These are phyloP conservation scores for Passer domesticus DNA, from an alignment of 2,113 vertebrate species.

Conservation along the genomic window DNA sequence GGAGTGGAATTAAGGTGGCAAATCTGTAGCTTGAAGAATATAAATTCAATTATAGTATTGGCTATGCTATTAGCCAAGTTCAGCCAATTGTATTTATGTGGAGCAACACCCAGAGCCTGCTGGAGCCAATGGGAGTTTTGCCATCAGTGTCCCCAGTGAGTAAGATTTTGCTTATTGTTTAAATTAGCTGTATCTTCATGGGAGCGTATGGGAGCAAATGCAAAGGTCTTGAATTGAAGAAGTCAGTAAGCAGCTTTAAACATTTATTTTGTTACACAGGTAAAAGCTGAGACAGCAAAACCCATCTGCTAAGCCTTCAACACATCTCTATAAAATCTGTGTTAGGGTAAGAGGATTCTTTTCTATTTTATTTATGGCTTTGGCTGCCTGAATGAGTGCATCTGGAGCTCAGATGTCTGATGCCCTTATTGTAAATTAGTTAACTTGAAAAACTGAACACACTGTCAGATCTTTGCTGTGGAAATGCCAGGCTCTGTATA, in stretches of 20 bases:
- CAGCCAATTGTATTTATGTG: not conserved
- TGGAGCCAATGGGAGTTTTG: not conserved
- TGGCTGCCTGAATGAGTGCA: conserved; percentile 25
- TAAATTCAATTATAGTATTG: not conserved
- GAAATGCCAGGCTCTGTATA: not conserved
- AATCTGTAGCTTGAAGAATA: not conserved
- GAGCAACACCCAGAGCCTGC: not conserved
- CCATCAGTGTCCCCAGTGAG: not conserved
- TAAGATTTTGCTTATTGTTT: conserved; percentile 13
- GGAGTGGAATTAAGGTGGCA: not conserved
- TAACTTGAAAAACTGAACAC: not conserved
- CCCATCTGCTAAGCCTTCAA: not conserved
- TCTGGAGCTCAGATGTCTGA: conserved; percentile 51
- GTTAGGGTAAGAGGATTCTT: not conserved
- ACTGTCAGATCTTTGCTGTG: not conserved
- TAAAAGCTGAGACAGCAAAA: conserved; percentile 30
- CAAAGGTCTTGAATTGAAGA: not conserved
- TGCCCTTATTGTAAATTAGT: not conserved
- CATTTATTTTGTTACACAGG: not conserved
- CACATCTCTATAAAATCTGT: not conserved
- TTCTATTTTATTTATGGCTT: conserved; percentile 12
- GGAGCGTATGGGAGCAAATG: not conserved
- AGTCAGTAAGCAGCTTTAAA: not conserved
- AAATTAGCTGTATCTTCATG: not conserved
- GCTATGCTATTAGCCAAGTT: not conserved